Base-by-base conservation (phyloP, 2,797 vertebrate genomes). In the Lophotriccus pileatus region DNA sequence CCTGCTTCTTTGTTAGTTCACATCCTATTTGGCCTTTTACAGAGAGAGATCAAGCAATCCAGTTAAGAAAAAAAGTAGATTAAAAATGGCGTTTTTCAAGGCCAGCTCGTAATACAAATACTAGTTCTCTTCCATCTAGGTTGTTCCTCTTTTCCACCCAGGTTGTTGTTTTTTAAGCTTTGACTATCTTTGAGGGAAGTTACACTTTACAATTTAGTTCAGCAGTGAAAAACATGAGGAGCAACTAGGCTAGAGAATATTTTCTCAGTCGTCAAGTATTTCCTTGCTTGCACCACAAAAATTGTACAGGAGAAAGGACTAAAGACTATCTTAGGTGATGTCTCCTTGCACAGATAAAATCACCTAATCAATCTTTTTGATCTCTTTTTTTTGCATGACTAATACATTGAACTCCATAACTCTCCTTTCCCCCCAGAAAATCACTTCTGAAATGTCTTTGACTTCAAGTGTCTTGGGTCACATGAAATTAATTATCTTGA, bases 341-440 rank as follows among this genome's bases (percentile, higher is more conserved):
- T 78, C 68, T 80, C 82, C 82, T 89, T 80, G 27, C 60, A 77
- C 49, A 85, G 64, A 55, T 25, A 91, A 91, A 89, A 95, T 55
- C 60, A 43, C 8, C 55, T 52, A 81, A 83, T 93, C 63, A 79
- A 89, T 94, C 82, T 80, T 96, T 84, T 47, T 55, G n/a, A 89
- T 74, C 69, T 87, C 18, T 74, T 34, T 80, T 89, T 52, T 52
- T 91, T 69, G 44, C 37, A 66, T 72, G 47, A 90, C 60, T 86
- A 90, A 95, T 36, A 87, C 14, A 69, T 37, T 84, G 18, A 83
- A 78, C 36, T 92, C 24, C 2, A 1, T 46, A 37, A 84, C 49
- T 85, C 37, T 47, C 37, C 39, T 56, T 60, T 12, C 23, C 2
- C 8, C 9, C 5, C 7, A 6, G 63, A 66, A 89, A 69, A 74